phyloP scores from a whole-genome alignment of 2,797 vertebrate genomes.

The Coluber constrictor region DNA sequence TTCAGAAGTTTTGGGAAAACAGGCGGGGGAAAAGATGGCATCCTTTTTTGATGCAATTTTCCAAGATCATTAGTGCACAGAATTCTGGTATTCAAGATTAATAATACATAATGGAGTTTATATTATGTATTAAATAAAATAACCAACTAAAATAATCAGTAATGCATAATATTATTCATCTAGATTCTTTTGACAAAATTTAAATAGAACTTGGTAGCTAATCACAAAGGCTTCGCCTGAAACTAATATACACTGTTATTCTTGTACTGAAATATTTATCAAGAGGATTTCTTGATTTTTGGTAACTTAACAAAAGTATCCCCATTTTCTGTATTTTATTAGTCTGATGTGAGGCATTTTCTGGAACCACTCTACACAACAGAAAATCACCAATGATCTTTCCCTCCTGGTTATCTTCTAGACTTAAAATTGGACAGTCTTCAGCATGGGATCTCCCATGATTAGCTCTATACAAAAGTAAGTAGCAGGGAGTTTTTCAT shows the following conservation, averaged over 20 bases:
- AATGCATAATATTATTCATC: neutral
- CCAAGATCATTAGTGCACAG: neutral
- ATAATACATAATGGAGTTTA: neutral
- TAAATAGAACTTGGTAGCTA: neutral
- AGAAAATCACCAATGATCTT: neutral
- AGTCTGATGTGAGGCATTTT: neutral
- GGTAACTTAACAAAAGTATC: neutral
- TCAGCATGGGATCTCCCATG: neutral
- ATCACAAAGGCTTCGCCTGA: neutral
- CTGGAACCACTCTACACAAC: neutral
- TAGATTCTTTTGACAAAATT: neutral
- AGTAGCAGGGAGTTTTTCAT: neutral
- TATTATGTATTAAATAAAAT: neutral
- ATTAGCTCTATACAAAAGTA: neutral
- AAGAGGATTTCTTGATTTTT: neutral
- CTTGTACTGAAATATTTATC: neutral
- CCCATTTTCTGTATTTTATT: neutral
- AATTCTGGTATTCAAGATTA: neutral
- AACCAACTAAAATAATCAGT: neutral
- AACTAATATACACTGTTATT: neutral
- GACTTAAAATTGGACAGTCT: neutral
- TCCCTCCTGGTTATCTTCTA: neutral
- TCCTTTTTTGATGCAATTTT: neutral
- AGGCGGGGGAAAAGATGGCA: neutral
- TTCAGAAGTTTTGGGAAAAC: neutral